Percentiles rank a stretch among this genome's conserved stretches.
phyloP scores from a whole-genome alignment of 2,113 vertebrate species.

The Pelodiscus sinensis region DNA sequence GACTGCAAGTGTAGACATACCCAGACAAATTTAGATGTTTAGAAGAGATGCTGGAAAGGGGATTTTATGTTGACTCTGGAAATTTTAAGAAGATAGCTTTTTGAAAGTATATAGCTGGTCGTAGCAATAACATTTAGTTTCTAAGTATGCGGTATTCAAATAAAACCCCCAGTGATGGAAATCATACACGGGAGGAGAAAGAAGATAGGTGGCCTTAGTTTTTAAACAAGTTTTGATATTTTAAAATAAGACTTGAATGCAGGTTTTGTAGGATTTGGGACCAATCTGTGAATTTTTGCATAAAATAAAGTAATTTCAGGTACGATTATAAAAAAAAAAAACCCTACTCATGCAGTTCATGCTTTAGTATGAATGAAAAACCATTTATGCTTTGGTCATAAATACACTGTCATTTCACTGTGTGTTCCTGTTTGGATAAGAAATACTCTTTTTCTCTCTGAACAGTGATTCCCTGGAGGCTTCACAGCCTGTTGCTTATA shows the following conservation, averaged over 20 bases:
- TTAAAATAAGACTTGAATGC: neutral
- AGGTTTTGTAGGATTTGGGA: neutral
- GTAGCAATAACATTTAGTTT: neutral
- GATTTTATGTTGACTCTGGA: neutral
- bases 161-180: neutral
- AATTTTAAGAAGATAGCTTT: neutral
- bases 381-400: neutral
- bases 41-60: neutral
- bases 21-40: neutral
- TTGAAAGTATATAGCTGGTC: neutral
- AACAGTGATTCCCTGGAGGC: constrained; percentile 79
- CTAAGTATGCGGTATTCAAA: neutral
- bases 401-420: neutral
- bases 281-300: neutral
- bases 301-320: neutral
- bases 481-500: constrained; percentile 57
- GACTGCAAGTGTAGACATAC: too few relatives aligned
- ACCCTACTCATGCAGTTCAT: neutral
- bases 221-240: neutral
- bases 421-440: neutral
- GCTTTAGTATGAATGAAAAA: neutral
- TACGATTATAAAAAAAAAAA: neutral
- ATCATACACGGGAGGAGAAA: neutral
- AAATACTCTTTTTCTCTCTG: constrained; percentile 36
- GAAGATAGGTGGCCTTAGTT: neutral